Conservation (phyloP, 2,888 invertebrate genomes). For the Drosophila paucipuncta region DNA sequence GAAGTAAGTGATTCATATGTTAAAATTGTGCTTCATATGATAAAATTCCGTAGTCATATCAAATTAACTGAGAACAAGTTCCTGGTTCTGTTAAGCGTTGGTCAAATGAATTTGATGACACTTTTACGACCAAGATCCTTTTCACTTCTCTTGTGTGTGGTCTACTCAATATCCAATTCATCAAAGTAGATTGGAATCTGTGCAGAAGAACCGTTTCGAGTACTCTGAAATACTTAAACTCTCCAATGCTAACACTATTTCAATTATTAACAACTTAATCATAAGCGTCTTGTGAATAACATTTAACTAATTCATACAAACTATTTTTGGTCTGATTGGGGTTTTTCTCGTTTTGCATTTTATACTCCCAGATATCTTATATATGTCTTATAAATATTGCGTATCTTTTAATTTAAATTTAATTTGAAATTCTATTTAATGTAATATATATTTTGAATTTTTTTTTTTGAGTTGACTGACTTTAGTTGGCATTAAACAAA, state of each 20-base stretch:
- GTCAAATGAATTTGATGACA: not conserved
- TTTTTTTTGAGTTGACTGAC: too few species aligned
- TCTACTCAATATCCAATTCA: not conserved
- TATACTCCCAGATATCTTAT: not conserved
- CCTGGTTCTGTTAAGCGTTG: too few species aligned
- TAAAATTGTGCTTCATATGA: too few species aligned
- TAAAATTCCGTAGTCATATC: too few species aligned
- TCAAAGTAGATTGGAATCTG: not conserved
- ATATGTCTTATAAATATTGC: not conserved
- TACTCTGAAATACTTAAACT: not conserved
- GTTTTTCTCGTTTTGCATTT: not conserved
- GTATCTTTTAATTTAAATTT: not conserved
- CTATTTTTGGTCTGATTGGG: not conserved
- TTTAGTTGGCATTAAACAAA: not conserved
- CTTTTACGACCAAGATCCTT: not conserved
- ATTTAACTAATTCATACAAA: not conserved
- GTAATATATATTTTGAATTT: not conserved
- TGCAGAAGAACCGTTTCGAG: not conserved
- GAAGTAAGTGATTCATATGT: too few species aligned
- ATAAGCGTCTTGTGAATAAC: not conserved
- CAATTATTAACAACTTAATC: not conserved
- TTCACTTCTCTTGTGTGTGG: not conserved
- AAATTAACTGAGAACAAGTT: too few species aligned
- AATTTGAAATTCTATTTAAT: not conserved
- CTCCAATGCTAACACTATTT: not conserved